Percentiles rank a stretch among this genome's conserved stretches.
Conservation (phyloP, 2,113 vertebrate genomes). For the Panurus biarmicus region DNA sequence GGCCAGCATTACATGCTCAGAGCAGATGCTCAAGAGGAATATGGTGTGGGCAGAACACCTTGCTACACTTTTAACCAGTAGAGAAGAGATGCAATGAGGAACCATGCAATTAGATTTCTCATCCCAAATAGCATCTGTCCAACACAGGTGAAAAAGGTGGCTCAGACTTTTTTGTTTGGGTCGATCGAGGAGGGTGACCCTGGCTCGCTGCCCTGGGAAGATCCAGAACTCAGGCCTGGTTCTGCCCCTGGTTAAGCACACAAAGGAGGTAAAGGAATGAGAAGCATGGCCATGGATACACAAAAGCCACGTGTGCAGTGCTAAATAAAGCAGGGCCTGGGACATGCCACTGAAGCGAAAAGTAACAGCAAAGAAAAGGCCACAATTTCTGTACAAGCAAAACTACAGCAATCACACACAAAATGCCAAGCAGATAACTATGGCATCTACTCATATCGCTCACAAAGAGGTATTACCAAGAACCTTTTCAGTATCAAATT, state of each 20-base stretch:
- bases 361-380: neutral
- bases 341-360: neutral
- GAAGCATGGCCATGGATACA: neutral
- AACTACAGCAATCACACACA: neutral
- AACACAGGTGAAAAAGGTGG: neutral
- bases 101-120: neutral
- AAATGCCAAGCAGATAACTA: neutral
- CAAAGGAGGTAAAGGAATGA: neutral
- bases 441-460: rapidly evolving
- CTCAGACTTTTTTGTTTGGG: neutral
- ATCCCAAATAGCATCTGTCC: neutral
- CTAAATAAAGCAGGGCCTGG: neutral
- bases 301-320: neutral
- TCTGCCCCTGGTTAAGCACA: neutral
- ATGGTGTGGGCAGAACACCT: neutral
- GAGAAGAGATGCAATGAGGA: neutral
- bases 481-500: neutral
- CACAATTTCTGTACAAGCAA: neutral
- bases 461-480: neutral
- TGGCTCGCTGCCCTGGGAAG: neutral
- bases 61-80: neutral
- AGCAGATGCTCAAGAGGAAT: neutral
- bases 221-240: neutral
- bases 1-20: neutral
- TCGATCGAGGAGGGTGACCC: neutral